Evolutionary conservation across 1,140 invertebrate species (phyloP).

Genomic region (Bombus waltoni): DNA sequence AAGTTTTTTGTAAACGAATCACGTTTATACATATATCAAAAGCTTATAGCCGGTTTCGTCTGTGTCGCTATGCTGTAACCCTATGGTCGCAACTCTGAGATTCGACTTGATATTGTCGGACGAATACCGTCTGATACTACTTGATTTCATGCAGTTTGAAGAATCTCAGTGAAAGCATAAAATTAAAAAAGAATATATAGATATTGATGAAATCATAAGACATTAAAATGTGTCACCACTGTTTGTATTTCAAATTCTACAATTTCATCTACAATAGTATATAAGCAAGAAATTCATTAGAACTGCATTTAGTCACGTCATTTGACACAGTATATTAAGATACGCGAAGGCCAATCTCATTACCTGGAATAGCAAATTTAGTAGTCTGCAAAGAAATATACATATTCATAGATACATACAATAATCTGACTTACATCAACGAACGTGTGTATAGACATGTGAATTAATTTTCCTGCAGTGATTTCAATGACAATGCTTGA

Average conservation of each 20-base stretch:
- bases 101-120: neutral
- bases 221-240: neutral
- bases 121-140: neutral
- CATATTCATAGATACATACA: neutral
- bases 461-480: constrained; percentile 67
- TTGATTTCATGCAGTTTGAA: neutral
- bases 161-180: neutral
- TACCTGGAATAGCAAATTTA: constrained; percentile 58
- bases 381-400: neutral
- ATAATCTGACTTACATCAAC: constrained; percentile 58
- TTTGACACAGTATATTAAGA: constrained; percentile 47
- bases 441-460: constrained; percentile 66
- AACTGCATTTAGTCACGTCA: neutral
- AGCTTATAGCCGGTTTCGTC: too few species aligned
- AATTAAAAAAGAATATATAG: neutral
- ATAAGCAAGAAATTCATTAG: neutral
- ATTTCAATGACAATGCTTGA: constrained; percentile 61
- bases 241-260: neutral
- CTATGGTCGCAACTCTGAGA: neutral
- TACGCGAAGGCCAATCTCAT: constrained; percentile 61
- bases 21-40: too few species aligned
- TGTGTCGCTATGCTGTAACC: too few species aligned
- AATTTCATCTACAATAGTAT: neutral
- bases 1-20: too few species aligned
- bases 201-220: neutral